phyloP scores from a whole-genome alignment of 2,113 vertebrate genomes.

The Gopherus evgoodei region DNA sequence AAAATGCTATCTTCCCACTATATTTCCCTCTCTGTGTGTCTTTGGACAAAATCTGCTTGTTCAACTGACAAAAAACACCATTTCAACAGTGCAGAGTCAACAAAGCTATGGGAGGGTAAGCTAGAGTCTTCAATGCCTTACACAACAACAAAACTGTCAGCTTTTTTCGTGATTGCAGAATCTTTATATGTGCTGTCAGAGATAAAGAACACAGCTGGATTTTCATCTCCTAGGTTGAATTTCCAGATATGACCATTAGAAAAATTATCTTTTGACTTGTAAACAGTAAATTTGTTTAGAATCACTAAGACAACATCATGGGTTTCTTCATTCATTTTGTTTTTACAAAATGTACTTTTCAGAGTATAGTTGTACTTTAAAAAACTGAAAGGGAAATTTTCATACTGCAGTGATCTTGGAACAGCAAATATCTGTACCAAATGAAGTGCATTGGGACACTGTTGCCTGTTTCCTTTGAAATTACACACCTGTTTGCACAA shows the following conservation, averaged over 20 bases:
- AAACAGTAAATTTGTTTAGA: not conserved
- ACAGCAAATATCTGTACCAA: not conserved
- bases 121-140: not conserved
- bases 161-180: not conserved
- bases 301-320: not conserved
- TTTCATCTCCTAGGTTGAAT: not conserved
- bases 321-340: no score
- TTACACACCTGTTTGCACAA: not conserved
- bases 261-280: not conserved
- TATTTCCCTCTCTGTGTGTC: not conserved
- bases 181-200: not conserved
- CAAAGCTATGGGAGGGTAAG: not conserved
- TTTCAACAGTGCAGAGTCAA: not conserved
- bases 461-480: not conserved
- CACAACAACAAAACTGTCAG: not conserved
- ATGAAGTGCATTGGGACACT: not conserved
- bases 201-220: not conserved
- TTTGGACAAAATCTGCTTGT: not conserved
- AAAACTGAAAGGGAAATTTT: not conserved
- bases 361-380: not conserved
- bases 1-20: slow-evolving; percentile 1
- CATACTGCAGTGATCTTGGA: not conserved
- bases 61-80: not conserved
- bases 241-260: not conserved
- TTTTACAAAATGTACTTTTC: not conserved